Evolutionary conservation across 2,888 invertebrate genomes (phyloP), one percentile per base, ranked within the genome.

Genomic region (Exephanes ischioxanthus): DNA sequence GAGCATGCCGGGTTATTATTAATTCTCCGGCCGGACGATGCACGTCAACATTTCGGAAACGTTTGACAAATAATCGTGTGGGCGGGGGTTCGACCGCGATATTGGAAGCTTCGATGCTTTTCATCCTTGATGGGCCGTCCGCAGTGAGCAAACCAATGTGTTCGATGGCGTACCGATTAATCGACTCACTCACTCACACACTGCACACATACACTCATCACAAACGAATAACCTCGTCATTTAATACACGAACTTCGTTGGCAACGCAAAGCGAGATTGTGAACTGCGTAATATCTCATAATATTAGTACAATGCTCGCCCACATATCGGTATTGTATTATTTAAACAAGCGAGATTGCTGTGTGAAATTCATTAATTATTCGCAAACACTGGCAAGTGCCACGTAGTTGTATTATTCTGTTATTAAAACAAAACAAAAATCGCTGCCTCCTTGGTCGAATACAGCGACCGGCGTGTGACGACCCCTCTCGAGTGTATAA

Each of bases 211-310:
- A 68, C 30, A 26, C 16, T 45, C 53, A 3, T 16, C 33, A 19
- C 30, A 37, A 80, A 55, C 41, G 51, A 70, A 75, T 70, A 83
- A 55, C 68, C n/a, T 33, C 55, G 80, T 71, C 30, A 58, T 80
- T 80, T 67, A 78, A 73, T 61, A 41, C 30, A 61, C 30, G 73
- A 63, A 51, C 63, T 73, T 63, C 73, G 79, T 79, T 61, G 79
- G 75, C 51, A 19, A 26, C 22, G 37, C 68, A 22, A 30, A 63
- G 26, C 73, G 41, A 33, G 61, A 75, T 79, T 33, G 41, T 61
- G 30, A 22, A 70, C 41, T 70, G 41, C 19, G 37, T 30, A 48
- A 83, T 16, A 61, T 48, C n/a, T 61, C 66, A 45, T 22, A 9
- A 67, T 67, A 78, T 72, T 66, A 71, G 63, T 66, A 68, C 51